Evolutionary conservation across 2,888 invertebrate species (phyloP), one percentile per base, ranked within the genome.

Genomic region (Oxycera nigricornis): DNA sequence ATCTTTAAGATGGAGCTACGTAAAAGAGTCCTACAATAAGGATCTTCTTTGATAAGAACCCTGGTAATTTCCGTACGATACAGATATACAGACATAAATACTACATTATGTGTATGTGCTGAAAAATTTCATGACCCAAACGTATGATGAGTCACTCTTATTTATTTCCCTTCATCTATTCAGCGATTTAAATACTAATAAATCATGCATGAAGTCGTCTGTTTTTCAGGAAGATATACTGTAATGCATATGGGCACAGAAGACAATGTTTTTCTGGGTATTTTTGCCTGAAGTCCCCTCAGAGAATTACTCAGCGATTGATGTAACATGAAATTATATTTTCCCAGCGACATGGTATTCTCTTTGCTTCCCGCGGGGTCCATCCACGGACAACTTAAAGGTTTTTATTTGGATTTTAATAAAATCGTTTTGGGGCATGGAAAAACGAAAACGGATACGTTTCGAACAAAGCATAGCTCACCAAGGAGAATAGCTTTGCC

Each of bases 331-430:
- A 52, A 52, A 30, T 68, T 68, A 52, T 68, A 55, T 55, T 31
- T 55, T 46, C 3, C 50, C 52, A 1, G 41, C 31, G 52, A 14
- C 26, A 31, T 4, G 39, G 41, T 26, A 39, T 67, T 67, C 26
- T 41, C 11, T n/a, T 26, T 24, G 30, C 9, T 26, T 14, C 67
- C 41, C 39, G 1, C 11, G 39, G 26, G n/a, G 24, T 41, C 24
- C 20, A 22, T 39, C 39, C 11, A 9, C 24, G 1, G 41, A 35
- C 30, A 70, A 52, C 70, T 70, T 70, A 70, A 55, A 35, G 70
- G 31, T 70, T 70, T 70, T 55, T 70, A 52, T 70, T 70, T 70
- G 52, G 55, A 55, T 70, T 70, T 70, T 70, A 70, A 70, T 70
- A 70, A 70, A 70, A 52, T 70, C 55, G 55, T 24, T 70, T 52